These are phyloP conservation scores for Pecten maximus DNA, from an alignment of 2,888 invertebrate species.

Conservation along the genomic window DNA sequence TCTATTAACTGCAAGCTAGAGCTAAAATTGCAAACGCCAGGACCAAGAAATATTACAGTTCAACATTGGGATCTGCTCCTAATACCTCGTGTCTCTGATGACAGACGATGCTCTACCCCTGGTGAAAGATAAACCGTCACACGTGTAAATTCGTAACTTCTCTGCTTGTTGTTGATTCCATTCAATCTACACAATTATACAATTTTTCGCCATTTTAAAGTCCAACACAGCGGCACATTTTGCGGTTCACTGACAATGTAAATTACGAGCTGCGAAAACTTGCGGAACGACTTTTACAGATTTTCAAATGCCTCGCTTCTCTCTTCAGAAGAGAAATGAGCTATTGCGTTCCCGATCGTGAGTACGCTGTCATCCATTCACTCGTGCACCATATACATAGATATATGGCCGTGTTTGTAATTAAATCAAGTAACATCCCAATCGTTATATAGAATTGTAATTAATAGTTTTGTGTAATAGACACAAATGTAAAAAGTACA, in stretches of 20 bases:
- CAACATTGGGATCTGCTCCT: too few relatives aligned
- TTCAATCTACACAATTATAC: constrained; percentile 32
- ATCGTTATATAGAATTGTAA: too few relatives aligned
- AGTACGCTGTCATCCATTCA: background rate
- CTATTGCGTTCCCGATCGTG: background rate
- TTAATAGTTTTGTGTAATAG: too few relatives aligned
- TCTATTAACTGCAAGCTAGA: too few relatives aligned
- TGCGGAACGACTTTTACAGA: constrained; percentile 29
- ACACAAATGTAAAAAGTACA: too few relatives aligned
- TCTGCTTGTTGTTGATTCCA: background rate
- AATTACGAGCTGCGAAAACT: constrained; percentile 29
- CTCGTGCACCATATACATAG: background rate
- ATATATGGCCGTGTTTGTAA: background rate
- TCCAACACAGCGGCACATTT: background rate
- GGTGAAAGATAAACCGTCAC: background rate
- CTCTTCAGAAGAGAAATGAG: background rate
- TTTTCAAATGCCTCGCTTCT: background rate
- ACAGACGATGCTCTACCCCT: background rate
- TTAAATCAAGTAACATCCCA: too few relatives aligned
- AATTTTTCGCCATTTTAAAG: constrained; percentile 30
- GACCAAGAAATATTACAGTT: too few relatives aligned
- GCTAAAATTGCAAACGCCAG: too few relatives aligned
- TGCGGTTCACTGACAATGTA: constrained; percentile 16
- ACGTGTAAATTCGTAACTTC: background rate
- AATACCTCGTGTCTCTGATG: background rate